These are phyloP conservation scores for Agraylea sexmaculata DNA, from an alignment of 1,140 invertebrate species.

Conservation along the genomic window DNA sequence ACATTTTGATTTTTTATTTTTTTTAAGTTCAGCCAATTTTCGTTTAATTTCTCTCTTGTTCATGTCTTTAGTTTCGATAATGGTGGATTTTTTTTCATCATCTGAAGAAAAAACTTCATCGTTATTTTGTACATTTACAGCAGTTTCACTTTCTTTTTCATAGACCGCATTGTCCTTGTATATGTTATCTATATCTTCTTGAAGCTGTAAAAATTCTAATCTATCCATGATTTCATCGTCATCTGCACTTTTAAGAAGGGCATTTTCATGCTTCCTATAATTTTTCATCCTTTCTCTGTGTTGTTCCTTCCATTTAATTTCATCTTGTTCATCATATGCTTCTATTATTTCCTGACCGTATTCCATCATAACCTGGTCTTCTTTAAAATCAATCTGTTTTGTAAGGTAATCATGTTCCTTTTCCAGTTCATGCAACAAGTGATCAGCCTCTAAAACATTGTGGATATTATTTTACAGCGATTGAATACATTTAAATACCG, in stretches of 20 bases:
- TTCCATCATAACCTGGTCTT: conserved; percentile 30
- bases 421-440: conserved; percentile 35
- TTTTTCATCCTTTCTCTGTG: conserved; percentile 30
- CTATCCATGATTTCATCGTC: conserved; percentile 34
- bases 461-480: conserved; percentile 7
- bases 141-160: neutral
- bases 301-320: conserved; percentile 40
- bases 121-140: conserved; percentile 1
- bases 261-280: conserved; percentile 26
- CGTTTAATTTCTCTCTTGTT: conserved; percentile 5
- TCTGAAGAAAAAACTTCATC: neutral
- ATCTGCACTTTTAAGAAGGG: conserved; percentile 21
- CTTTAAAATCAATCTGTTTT: conserved; percentile 35
- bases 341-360: conserved; percentile 45
- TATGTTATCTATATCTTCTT: conserved; percentile 38
- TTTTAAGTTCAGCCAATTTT: conserved; percentile 34
- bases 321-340: conserved; percentile 44
- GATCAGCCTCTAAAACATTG: conserved; percentile 37
- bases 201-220: conserved; percentile 35
- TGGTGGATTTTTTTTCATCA: neutral
- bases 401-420: conserved; percentile 42
- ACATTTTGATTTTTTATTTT: conserved; percentile 28
- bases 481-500: conserved; percentile 8
- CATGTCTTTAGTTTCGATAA: neutral
- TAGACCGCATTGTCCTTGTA: conserved; percentile 16